phyloP scores from a whole-genome alignment of 2,797 vertebrate species.

The Epinephelus awoara region DNA sequence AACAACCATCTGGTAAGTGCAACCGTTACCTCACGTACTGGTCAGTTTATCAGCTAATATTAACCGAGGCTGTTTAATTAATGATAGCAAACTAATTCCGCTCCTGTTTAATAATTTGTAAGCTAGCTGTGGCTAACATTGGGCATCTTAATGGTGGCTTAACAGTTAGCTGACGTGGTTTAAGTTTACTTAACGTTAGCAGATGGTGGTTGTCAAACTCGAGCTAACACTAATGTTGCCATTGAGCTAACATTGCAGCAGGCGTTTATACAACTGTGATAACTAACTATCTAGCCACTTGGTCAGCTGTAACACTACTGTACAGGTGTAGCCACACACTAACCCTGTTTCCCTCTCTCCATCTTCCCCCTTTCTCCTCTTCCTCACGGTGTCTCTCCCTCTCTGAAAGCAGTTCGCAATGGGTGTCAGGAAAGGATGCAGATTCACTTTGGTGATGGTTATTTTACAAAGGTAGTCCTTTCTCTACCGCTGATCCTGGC shows the following conservation, averaged over 20 bases:
- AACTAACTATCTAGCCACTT: background rate
- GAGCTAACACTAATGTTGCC: background rate
- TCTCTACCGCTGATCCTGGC: conserved; percentile 11
- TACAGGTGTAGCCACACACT: background rate
- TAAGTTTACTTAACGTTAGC: background rate
- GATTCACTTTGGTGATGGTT: conserved; percentile 30
- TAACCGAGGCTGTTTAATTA: background rate
- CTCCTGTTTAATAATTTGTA: background rate
- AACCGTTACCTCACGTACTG: background rate
- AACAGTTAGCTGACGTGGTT: background rate
- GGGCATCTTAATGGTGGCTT: no score
- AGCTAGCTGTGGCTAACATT: background rate
- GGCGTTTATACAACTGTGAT: background rate
- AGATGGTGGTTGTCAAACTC: background rate
- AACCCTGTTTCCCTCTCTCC: no score
- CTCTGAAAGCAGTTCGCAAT: background rate
- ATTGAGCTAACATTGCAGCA: background rate
- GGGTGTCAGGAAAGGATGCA: background rate
- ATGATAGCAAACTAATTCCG: fast-evolving
- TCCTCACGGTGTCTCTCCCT: background rate
- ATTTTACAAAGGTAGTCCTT: conserved; percentile 41
- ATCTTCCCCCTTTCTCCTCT: background rate
- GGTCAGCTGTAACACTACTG: background rate
- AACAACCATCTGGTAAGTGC: conserved; percentile 21
- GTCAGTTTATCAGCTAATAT: background rate